Evolutionary conservation across 2,797 vertebrate genomes (phyloP), one percentile per base, ranked within the genome.

Genomic region (Mormyrops boulengeri): DNA sequence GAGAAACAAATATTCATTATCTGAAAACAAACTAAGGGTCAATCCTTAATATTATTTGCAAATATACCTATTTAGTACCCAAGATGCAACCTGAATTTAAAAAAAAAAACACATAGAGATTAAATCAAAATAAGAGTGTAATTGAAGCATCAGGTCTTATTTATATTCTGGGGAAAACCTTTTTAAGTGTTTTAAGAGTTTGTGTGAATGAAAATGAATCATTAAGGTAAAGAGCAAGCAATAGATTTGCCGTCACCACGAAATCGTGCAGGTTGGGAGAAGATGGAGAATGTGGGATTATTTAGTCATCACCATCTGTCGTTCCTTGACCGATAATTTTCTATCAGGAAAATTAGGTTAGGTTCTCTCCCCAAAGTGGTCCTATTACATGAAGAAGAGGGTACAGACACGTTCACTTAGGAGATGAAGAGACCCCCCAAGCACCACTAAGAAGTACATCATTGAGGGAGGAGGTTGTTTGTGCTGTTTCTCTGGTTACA

Each of bases 401-500:
- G 22, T 86, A 30, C 47, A 7, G 73, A 80, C 38, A 80, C 7
- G 17, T 7, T 80, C 73, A 47, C 73, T 80, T 47, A 47, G 41
- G 41, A 80, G 41, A 1, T 1, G 73, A n/a, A 3, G 41, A 17
- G 41, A 66, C 57, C 55, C 55, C 57, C 57, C 62, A 14, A 41
- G 44, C 34, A 62, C 22, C 17, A 26, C 14, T 9, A 60, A 38
- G 60, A 88, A 6, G 17, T 44, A 49, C 38, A 9, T 12, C 3
- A 1, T 38, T 88, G 86, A 60, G 41, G 85, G 14, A 53, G 55
- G 4, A 66, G n/a, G 38, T 55, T 66, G 22, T 66, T 88, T 88
- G 87, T 88, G 22, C 41, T 88, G 87, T 88, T 22, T 47, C 87
- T 66, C 34, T 47, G 57, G 57, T 66, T 88, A 38, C 55, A 49